Conservation (phyloP, 2,888 invertebrate species). For the Melanotus villosus region DNA sequence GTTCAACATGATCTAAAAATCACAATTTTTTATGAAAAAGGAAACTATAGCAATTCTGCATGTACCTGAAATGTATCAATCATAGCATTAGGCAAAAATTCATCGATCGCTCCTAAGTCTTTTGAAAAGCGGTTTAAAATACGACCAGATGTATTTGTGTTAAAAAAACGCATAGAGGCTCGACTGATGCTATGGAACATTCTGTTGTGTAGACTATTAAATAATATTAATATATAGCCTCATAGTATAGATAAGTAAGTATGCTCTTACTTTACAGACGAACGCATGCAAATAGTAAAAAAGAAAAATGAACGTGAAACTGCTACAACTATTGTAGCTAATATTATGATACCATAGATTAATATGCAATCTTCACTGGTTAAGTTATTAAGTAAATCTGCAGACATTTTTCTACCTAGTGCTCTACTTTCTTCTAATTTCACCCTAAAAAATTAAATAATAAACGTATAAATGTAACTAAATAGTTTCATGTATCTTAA, state of each 20-base stretch:
- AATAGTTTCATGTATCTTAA: too few species aligned
- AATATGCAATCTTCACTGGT: constrained; percentile 62
- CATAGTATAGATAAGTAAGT: too few species aligned
- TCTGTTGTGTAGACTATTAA: constrained; percentile 76
- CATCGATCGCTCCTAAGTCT: constrained; percentile 75
- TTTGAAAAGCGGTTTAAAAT: constrained; percentile 82
- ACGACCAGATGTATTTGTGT: constrained; percentile 79
- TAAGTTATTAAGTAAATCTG: constrained; percentile 47
- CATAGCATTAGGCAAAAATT: constrained; percentile 69
- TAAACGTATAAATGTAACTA: too few species aligned
- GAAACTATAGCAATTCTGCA: too few species aligned
- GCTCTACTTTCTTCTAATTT: constrained; percentile 55
- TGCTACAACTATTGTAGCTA: constrained; percentile 65
- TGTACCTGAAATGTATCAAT: constrained; percentile 68
- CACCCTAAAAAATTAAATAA: constrained; percentile 57
- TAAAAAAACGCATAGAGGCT: constrained; percentile 81
- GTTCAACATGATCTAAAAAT: constrained; percentile 74
- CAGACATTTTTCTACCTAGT: constrained; percentile 35
- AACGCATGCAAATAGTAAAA: constrained; percentile 75
- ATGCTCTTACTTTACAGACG: constrained; percentile 69
- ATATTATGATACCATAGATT: constrained; percentile 66
- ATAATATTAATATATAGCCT: too few species aligned
- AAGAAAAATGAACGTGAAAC: constrained; percentile 69
- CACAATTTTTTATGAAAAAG: background rate
- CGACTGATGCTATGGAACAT: constrained; percentile 82